Evolutionary conservation across 2,888 invertebrate genomes (phyloP).

Genomic region (Lampropteryx suffumata): DNA sequence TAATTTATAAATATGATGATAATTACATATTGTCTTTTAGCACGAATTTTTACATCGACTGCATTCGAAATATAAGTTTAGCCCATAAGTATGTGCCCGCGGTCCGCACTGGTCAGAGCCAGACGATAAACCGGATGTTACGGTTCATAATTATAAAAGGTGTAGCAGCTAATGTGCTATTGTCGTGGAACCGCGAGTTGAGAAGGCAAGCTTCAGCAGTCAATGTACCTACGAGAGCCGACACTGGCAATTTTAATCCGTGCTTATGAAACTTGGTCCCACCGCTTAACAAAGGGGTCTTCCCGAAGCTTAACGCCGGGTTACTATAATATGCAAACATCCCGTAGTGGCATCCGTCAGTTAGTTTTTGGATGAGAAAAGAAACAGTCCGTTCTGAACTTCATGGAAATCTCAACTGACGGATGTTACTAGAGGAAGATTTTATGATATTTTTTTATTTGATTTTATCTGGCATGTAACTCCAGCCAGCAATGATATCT

Average conservation of each 20-base stretch:
- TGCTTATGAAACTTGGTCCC: slow-evolving; percentile 69
- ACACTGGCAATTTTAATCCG: slow-evolving; percentile 41
- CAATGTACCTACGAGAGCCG: slow-evolving; percentile 37
- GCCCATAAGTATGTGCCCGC: slow-evolving; percentile 10
- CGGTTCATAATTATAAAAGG: not conserved
- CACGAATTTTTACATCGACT: slow-evolving; percentile 43
- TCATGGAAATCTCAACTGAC: too few relatives aligned
- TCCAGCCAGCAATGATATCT: slow-evolving; percentile 1
- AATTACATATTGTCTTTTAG: slow-evolving; percentile 51
- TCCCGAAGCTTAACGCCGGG: slow-evolving; percentile 27
- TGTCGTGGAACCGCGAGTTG: slow-evolving; percentile 3
- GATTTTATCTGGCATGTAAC: too few relatives aligned
- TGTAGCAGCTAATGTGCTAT: not conserved
- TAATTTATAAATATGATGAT: slow-evolving; percentile 36
- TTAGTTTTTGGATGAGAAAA: too few relatives aligned
- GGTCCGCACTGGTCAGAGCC: not conserved
- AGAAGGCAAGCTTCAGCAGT: slow-evolving; percentile 29
- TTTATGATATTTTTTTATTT: too few relatives aligned
- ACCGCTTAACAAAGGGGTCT: slow-evolving; percentile 63
- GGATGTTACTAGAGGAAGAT: too few relatives aligned
- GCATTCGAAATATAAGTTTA: slow-evolving; percentile 22
- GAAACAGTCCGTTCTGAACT: too few relatives aligned
- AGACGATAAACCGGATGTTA: not conserved
- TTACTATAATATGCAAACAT: too few relatives aligned
- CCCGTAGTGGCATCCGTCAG: too few relatives aligned